Evolutionary conservation across 2,797 vertebrate genomes (phyloP), one percentile per base, ranked within the genome.

Genomic region (Pangasius sanitwongsei): DNA sequence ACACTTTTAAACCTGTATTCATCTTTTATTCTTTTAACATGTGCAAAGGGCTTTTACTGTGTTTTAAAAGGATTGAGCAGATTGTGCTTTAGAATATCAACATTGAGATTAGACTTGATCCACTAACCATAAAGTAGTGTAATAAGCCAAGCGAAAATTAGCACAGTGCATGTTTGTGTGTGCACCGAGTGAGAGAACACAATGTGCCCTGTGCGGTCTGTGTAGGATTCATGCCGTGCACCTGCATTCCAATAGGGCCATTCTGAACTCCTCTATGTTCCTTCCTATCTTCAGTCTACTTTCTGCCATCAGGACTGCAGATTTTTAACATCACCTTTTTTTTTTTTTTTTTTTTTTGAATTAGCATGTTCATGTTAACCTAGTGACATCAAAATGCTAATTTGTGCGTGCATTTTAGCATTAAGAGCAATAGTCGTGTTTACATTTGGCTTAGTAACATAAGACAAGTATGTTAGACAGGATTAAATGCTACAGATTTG

Each of bases 221-320:
- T 91, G 92, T 81, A 93, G 94, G 94, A 93, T 94, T 93, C 34
- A 4, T 0, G 85, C 88, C 86, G 4, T 94, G 93, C 93, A 95
- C 95, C 95, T 96, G 95, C 94, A 94, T 96, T 94, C 92, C 92
- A 86, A 85, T 67, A 3, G 69, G 37, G 80, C 55, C 16, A 74
- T 89, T 90, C 18, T 31, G 44, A 74, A 88, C 83, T 90, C 83
- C 53, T 89, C 83, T 82, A 65, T 86, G 28, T 16, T 50, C 53
- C 13, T 13, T n/a, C 11, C 37, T 44, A 90, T 86, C 88, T 88
- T 50, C 41, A 85, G 25, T 59, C 86, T 34, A 28, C 80, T 86
- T 23, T 65, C 61, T 67, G 48, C 8, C 86, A 75, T 72, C 87
- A 7, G 89, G 92, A 92, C 92, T 89, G 75, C 92, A 90, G 90